These are phyloP conservation scores for Pipistrellus pipistrellus DNA, from an alignment of 2,797 vertebrate species.

Conservation along the genomic window DNA sequence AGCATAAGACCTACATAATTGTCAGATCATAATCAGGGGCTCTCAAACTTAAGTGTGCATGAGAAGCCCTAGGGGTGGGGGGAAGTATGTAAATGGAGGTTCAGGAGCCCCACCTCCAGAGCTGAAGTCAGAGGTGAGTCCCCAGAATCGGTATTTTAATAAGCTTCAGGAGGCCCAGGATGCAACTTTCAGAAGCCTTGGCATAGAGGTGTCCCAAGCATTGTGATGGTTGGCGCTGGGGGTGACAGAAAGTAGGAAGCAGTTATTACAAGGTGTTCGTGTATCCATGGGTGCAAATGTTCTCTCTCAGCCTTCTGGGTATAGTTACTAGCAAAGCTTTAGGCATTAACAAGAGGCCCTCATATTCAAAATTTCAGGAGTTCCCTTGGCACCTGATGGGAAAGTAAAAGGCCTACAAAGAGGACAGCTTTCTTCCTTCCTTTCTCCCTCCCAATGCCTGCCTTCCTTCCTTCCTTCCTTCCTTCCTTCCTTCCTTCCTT, in stretches of 20 bases:
- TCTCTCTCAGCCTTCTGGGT: not conserved
- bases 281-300: not conserved
- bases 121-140: not conserved
- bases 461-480: not conserved
- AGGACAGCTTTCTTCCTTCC: not conserved
- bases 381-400: accelerated
- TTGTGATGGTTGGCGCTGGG: not conserved
- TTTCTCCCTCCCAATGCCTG: not conserved
- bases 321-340: not conserved
- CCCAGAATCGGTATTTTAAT: not conserved
- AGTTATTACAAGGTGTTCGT: not conserved
- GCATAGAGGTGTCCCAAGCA: not conserved
- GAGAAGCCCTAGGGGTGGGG: not conserved
- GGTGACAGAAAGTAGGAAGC: not conserved
- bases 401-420: not conserved
- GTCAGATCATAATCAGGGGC: slow-evolving; percentile 37
- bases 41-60: not conserved
- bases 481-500: too few relatives aligned
- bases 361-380: not conserved
- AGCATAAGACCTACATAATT: not conserved
- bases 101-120: not conserved
- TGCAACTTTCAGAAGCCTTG: not conserved
- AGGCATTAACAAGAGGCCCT: not conserved
- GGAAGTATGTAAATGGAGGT: not conserved
- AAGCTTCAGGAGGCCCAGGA: not conserved